These are phyloP conservation scores for Altica lythri DNA, from an alignment of 2,888 invertebrate genomes.

Conservation along the genomic window DNA sequence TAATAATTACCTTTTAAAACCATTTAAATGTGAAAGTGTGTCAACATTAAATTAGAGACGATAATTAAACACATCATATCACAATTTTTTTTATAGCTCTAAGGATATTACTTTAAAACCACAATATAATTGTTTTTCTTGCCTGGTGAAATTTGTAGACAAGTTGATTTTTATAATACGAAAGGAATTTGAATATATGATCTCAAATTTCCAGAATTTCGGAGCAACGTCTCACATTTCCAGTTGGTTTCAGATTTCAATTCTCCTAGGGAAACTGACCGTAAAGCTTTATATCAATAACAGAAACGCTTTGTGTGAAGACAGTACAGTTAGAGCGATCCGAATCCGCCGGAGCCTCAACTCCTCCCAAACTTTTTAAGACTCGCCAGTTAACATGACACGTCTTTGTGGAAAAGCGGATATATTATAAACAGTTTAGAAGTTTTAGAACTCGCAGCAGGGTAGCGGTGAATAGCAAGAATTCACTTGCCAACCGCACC, in stretches of 20 bases:
- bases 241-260: conserved; percentile 10
- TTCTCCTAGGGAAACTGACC: conserved; percentile 27
- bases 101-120: no score
- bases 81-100: no score
- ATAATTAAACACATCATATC: no score
- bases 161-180: background rate
- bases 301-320: conserved; percentile 23
- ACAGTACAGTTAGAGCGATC: conserved; percentile 14
- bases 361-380: conserved; percentile 32
- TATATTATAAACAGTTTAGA: conserved; percentile 48
- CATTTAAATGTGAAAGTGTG: no score
- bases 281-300: conserved; percentile 30
- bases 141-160: no score
- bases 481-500: conserved; percentile 42
- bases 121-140: no score
- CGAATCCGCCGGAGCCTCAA: conserved; percentile 11
- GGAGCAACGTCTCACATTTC: conserved; percentile 15
- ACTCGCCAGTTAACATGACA: conserved; percentile 38
- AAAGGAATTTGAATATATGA: conserved; percentile 8
- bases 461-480: conserved; percentile 32
- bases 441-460: conserved; percentile 43
- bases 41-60: no score
- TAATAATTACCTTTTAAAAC: no score
- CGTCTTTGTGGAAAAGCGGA: conserved; percentile 40
- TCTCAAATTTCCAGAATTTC: background rate